Percentiles rank a stretch among this genome's conserved stretches.
These are phyloP conservation scores for Rhinichthys klamathensis DNA, from an alignment of 2,113 vertebrate species.

Conservation along the genomic window DNA sequence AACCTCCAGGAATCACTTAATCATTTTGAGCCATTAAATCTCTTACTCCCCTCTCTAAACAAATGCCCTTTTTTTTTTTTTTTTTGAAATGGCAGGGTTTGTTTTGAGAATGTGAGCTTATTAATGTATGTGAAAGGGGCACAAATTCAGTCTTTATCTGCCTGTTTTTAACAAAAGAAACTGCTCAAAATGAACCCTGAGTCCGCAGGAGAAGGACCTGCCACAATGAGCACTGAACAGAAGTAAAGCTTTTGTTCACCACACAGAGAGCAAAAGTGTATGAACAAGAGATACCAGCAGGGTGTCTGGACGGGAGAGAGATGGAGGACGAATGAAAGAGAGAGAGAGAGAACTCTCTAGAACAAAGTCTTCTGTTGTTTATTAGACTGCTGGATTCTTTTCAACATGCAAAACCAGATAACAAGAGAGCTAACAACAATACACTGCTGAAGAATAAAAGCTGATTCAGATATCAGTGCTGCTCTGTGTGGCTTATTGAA, in stretches of 20 bases:
- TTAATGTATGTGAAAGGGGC: not conserved
- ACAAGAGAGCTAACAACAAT: conserved; percentile 1
- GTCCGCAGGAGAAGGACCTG: not conserved
- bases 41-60: not conserved
- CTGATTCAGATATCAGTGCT: not conserved
- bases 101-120: not conserved
- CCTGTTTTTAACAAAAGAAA: not conserved
- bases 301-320: conserved; percentile 36
- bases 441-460: not conserved
- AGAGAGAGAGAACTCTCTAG: conserved; percentile 9
- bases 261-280: conserved; percentile 62
- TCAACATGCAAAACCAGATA: not conserved
- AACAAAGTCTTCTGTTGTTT: conserved; percentile 68
- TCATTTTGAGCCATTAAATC: not conserved
- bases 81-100: not conserved
- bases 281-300: conserved; percentile 51
- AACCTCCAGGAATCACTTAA: not conserved
- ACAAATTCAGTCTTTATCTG: not conserved
- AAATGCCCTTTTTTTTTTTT: not conserved
- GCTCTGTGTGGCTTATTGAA: not conserved
- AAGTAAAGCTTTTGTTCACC: conserved; percentile 27
- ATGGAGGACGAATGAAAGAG: not conserved
- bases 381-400: conserved; percentile 34
- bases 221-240: conserved; percentile 12
- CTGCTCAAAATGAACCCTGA: not conserved